These are phyloP conservation scores for Volucella inflata DNA, from an alignment of 2,888 invertebrate genomes.

Conservation along the genomic window DNA sequence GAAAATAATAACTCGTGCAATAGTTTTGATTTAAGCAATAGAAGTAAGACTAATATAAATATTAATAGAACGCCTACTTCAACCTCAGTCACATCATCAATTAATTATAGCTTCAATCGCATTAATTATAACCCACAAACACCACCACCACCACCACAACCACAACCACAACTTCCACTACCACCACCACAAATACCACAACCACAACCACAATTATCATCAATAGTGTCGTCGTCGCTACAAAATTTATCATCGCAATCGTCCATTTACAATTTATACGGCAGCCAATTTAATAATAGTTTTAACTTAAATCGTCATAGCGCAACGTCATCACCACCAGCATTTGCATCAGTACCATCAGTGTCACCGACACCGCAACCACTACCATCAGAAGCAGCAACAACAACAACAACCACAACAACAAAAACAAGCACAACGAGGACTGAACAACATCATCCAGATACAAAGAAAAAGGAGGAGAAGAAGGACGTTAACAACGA, in stretches of 20 bases:
- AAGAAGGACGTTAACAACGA: conserved; percentile 51
- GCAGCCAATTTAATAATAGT: conserved; percentile 74
- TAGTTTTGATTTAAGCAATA: conserved; percentile 64
- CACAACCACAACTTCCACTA: conserved; percentile 76
- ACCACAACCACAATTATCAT: conserved; percentile 73
- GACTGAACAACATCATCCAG: conserved; percentile 20
- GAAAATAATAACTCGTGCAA: background rate
- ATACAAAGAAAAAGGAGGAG: conserved; percentile 41
- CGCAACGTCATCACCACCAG: conserved; percentile 73
- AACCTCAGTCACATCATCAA: conserved; percentile 73
- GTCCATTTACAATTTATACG: conserved; percentile 74
- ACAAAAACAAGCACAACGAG: conserved; percentile 3
- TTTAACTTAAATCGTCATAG: conserved; percentile 75
- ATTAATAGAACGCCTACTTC: conserved; percentile 66
- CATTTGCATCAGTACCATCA: conserved; percentile 66
- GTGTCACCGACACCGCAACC: too few species aligned
- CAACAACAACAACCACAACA: conserved; percentile 67
- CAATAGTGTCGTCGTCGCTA: conserved; percentile 74
- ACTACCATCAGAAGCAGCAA: too few species aligned
- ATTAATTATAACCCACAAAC: conserved; percentile 63
- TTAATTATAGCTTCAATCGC: conserved; percentile 72
- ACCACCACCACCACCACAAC: conserved; percentile 74
- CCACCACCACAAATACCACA: conserved; percentile 73
- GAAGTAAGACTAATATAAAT: conserved; percentile 64
- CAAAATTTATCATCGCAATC: conserved; percentile 75